Evolutionary conservation across 1,140 invertebrate species (phyloP).

Genomic region (Scaptomyza hsui): DNA sequence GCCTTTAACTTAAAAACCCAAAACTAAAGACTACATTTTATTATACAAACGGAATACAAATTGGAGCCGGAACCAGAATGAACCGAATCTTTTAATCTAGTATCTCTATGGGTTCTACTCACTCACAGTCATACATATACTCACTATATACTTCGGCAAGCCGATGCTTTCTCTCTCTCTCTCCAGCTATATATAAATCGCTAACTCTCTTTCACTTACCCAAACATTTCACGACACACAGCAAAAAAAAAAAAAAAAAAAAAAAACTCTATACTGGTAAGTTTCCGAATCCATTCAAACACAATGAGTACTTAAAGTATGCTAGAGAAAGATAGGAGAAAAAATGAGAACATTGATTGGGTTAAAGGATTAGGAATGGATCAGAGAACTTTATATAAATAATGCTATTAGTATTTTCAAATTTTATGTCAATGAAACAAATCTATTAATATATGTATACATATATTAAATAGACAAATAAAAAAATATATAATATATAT

Average conservation of each 20-base stretch:
- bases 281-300: constrained; percentile 2
- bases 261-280: background rate
- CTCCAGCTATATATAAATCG: too few relatives aligned
- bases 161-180: constrained; percentile 60
- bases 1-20: constrained; percentile 49
- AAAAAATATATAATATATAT: background rate
- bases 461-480: constrained; percentile 48
- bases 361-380: constrained; percentile 1
- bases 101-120: background rate
- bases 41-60: constrained; percentile 23
- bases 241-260: constrained; percentile 3
- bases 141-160: constrained; percentile 57
- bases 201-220: constrained; percentile 9
- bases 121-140: background rate
- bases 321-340: background rate
- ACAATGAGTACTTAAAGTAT: background rate
- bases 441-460: constrained; percentile 48
- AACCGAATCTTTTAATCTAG: constrained; percentile 34
- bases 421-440: constrained; percentile 65
- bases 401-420: constrained; percentile 50
- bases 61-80: constrained; percentile 13
- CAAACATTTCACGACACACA: constrained; percentile 21
- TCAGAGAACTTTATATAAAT: constrained; percentile 3
- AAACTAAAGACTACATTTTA: constrained; percentile 48
- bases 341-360: background rate